Evolutionary conservation across 2,888 invertebrate species (phyloP).

Genomic region (Drosophila ezoana): DNA sequence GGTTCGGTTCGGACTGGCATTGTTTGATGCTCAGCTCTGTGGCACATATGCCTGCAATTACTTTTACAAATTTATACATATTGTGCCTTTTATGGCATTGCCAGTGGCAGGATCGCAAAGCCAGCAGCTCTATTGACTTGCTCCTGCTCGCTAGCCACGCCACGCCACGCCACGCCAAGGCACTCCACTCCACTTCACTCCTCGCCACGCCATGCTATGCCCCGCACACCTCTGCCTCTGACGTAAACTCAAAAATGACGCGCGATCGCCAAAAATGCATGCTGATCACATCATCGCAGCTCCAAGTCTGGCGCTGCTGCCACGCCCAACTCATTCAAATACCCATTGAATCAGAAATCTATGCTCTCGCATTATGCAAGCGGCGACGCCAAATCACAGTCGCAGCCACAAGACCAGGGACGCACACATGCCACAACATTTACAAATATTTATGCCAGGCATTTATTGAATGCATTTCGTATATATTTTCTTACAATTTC

Average conservation of each 20-base stretch:
- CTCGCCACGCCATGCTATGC: neutral
- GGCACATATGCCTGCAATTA: constrained; percentile 80
- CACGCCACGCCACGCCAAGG: neutral
- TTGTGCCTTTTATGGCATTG: constrained; percentile 78
- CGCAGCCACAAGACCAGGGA: constrained; percentile 15
- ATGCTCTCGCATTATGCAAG: constrained; percentile 61
- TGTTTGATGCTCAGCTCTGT: constrained; percentile 69
- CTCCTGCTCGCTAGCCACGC: constrained; percentile 14
- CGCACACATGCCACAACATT: constrained; percentile 9
- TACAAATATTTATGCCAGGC: constrained; percentile 3
- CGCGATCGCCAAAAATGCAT: constrained; percentile 76
- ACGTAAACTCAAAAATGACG: constrained; percentile 77
- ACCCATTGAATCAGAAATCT: constrained; percentile 57
- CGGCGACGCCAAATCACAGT: constrained; percentile 54
- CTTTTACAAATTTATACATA: constrained; percentile 84
- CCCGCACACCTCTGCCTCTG: constrained; percentile 23
- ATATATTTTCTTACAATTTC: too few relatives aligned
- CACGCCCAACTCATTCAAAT: constrained; percentile 59
- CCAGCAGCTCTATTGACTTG: constrained; percentile 65
- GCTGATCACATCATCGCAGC: constrained; percentile 66
- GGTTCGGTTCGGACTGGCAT: constrained; percentile 55
- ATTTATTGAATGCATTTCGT: too few relatives aligned
- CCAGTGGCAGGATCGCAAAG: constrained; percentile 66
- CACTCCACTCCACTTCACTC: neutral
- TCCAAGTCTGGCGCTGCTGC: constrained; percentile 31